Evolutionary conservation across 2,888 invertebrate genomes (phyloP).

Genomic region (Endotricha flammealis): DNA sequence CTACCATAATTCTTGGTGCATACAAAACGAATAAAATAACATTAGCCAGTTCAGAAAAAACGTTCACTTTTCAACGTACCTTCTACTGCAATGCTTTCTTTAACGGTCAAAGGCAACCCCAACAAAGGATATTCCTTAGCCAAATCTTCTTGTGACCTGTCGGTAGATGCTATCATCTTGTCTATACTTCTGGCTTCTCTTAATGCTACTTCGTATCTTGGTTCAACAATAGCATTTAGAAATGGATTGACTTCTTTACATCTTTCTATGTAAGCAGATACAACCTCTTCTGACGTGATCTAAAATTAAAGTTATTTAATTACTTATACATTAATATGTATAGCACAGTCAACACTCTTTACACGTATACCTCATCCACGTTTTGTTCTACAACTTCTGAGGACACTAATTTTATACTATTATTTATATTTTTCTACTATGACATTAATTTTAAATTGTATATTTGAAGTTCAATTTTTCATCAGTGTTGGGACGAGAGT

Average conservation of each 20-base stretch:
- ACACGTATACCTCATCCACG: too few species aligned
- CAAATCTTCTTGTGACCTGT: conserved; percentile 77
- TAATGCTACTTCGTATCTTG: conserved; percentile 86
- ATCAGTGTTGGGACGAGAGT: too few species aligned
- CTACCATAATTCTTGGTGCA: too few species aligned
- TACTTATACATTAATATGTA: not conserved
- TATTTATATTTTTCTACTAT: too few species aligned
- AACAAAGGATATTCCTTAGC: conserved; percentile 84
- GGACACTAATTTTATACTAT: too few species aligned
- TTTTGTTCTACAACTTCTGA: too few species aligned
- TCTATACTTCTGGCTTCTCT: conserved; percentile 86
- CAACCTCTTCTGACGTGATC: conserved; percentile 84
- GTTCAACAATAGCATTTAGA: conserved; percentile 88
- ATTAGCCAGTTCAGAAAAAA: too few species aligned
- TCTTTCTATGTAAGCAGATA: conserved; percentile 85
- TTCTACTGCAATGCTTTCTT: conserved; percentile 88
- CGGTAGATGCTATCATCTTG: conserved; percentile 78
- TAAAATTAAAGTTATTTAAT: conserved; percentile 43
- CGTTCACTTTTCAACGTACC: conserved; percentile 72
- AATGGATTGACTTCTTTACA: conserved; percentile 87
- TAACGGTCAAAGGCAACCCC: conserved; percentile 91
- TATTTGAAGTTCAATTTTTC: too few species aligned
- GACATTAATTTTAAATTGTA: too few species aligned
- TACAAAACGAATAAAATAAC: too few species aligned
- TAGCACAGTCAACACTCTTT: too few species aligned